Conservation (phyloP, 2,797 vertebrate species). For the Poeciliopsis presidionis region DNA sequence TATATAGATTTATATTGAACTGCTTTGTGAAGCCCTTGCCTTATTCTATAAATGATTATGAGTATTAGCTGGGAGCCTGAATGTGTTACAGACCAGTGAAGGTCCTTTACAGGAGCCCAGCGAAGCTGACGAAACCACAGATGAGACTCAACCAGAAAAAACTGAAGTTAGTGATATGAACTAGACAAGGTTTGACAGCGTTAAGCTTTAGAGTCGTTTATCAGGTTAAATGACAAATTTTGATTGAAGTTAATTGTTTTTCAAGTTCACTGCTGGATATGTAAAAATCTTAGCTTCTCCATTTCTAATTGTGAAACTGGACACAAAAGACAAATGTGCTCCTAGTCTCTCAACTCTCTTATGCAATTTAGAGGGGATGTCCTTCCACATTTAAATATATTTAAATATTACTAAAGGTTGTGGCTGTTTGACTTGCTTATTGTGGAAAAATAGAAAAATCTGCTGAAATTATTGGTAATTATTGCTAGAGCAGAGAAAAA, state of each 20-base stretch:
- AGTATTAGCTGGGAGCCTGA: not conserved
- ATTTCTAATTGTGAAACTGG: no score
- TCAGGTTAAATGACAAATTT: no score
- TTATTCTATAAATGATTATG: no score
- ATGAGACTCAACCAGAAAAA: conserved; percentile 19
- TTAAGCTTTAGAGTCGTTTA: no score
- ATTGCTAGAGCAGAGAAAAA: not conserved
- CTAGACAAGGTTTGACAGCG: not conserved
- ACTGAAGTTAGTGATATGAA: conserved; percentile 33
- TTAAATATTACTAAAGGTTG: no score
- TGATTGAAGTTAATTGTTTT: no score
- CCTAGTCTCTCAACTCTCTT: no score
- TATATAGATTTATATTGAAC: not conserved
- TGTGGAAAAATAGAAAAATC: not conserved
- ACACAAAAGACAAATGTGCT: no score
- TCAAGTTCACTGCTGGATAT: not conserved
- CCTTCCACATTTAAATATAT: not conserved
- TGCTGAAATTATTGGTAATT: not conserved
- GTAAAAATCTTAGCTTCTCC: no score
- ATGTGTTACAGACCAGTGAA: conserved; percentile 27
- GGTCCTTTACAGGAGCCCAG: conserved; percentile 24
- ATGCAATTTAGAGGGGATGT: not conserved
- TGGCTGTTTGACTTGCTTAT: not conserved
- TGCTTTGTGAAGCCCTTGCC: not conserved
- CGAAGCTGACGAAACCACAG: conserved; percentile 10